phyloP scores from a whole-genome alignment of 2,113 vertebrate genomes.

The Corydoras sp. region DNA sequence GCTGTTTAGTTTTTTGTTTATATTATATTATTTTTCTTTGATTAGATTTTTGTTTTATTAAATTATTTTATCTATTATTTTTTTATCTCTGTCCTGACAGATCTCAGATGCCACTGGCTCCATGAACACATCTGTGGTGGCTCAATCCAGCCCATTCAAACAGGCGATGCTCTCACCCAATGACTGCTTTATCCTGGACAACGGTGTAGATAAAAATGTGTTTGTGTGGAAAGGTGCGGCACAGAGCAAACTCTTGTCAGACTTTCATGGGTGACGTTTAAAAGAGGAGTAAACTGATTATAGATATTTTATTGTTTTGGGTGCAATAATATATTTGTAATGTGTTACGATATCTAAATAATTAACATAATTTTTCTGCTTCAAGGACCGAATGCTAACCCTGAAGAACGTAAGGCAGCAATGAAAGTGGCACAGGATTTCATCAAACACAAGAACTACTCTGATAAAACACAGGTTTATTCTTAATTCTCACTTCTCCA shows the following conservation, averaged over 20 bases:
- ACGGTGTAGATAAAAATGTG: slow-evolving; percentile 50
- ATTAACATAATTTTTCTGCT: neutral
- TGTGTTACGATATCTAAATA: no score
- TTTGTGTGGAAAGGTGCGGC: slow-evolving; percentile 73
- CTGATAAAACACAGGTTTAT: slow-evolving; percentile 55
- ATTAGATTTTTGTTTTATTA: no score
- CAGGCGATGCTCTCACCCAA: slow-evolving; percentile 54
- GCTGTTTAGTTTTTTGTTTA: no score
- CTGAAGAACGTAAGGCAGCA: slow-evolving; percentile 57
- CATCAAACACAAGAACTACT: slow-evolving; percentile 60
- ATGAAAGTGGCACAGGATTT: slow-evolving; percentile 54
- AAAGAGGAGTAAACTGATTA: no score
- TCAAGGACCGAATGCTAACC: slow-evolving; percentile 54
- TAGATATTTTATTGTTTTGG: no score
- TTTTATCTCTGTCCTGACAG: slow-evolving; percentile 39
- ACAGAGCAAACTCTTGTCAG: neutral
- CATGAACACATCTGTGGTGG: slow-evolving; percentile 53
- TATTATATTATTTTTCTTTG: no score
- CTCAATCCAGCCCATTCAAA: slow-evolving; percentile 59
- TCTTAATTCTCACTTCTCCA: no score
- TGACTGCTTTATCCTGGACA: slow-evolving; percentile 71
- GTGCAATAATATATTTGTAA: no score
- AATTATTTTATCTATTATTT: no score
- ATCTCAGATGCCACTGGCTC: slow-evolving; percentile 62
- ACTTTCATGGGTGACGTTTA: no score